Conservation (phyloP, 1,140 invertebrate genomes). For the Mactra quadrangularis region DNA sequence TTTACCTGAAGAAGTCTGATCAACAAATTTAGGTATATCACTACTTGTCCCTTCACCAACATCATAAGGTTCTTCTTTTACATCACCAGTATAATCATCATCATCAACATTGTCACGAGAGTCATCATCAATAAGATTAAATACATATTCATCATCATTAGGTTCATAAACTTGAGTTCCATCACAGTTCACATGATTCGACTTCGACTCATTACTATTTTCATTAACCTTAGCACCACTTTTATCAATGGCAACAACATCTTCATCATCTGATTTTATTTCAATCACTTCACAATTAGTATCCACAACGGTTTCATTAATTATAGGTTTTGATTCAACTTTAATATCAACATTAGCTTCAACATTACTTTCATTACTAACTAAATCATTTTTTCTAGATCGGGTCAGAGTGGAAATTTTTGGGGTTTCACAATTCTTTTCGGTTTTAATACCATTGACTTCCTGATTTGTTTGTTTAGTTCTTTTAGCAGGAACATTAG, state of each 20-base stretch:
- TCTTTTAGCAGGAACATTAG: background rate
- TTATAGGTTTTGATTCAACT: background rate
- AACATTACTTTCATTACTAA: constrained; percentile 14
- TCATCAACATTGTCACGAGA: constrained; percentile 33
- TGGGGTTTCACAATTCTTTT: constrained; percentile 3
- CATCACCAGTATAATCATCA: constrained; percentile 31
- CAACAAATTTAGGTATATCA: constrained; percentile 20
- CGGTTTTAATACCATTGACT: constrained; percentile 37
- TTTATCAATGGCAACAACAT: constrained; percentile 39
- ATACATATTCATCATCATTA: constrained; percentile 21
- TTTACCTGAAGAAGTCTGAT: no score
- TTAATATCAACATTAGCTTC: constrained; percentile 1
- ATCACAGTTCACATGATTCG: background rate
- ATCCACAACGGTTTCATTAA: background rate
- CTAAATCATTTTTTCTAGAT: background rate
- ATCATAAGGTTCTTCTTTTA: constrained; percentile 43
- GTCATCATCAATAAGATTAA: constrained; percentile 44
- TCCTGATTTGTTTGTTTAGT: background rate
- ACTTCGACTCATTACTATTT: background rate
- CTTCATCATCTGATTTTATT: constrained; percentile 37
- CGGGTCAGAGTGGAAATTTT: constrained; percentile 2
- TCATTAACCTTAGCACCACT: constrained; percentile 28
- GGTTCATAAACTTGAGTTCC: background rate
- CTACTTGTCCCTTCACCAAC: constrained; percentile 21
- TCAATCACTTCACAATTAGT: constrained; percentile 40